Percentiles rank a stretch among this genome's conserved stretches.
phyloP scores from a whole-genome alignment of 2,113 vertebrate genomes.

The Galbula dea region DNA sequence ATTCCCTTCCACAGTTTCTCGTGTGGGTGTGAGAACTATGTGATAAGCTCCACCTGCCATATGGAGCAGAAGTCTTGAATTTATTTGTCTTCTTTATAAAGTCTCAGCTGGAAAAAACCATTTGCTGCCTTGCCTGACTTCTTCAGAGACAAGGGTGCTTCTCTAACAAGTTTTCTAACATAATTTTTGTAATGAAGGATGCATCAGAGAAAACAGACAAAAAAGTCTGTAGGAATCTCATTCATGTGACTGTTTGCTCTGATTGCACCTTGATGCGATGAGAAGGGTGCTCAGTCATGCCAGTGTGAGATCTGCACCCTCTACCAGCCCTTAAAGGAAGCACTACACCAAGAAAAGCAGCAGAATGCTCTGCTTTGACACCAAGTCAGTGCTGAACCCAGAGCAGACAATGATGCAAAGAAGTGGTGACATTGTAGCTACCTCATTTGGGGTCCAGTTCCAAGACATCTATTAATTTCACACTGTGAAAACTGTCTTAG shows the following conservation, averaged over 20 bases:
- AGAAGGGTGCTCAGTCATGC: not conserved
- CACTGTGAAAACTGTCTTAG: not conserved
- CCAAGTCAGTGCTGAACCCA: not conserved
- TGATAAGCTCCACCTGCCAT: not conserved
- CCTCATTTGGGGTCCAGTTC: not conserved
- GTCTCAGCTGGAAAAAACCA: not conserved
- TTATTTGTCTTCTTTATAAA: not conserved
- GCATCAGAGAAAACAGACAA: not conserved
- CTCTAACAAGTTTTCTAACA: not conserved
- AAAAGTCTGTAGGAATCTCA: not conserved
- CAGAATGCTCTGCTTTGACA: not conserved
- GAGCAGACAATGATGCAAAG: not conserved
- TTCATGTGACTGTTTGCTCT: not conserved
- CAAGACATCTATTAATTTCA: conserved; percentile 36
- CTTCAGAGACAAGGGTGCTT: not conserved
- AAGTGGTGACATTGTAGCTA: not conserved
- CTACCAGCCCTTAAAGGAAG: not conserved
- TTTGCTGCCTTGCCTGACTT: not conserved
- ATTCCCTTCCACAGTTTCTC: not conserved
- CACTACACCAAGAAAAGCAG: not conserved
- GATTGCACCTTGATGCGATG: not conserved
- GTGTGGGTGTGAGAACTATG: not conserved
- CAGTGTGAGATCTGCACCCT: not conserved
- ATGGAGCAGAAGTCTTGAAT: conserved; percentile 14
- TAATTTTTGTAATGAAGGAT: not conserved